These are phyloP conservation scores for Rhingia campestris DNA, from an alignment of 2,888 invertebrate genomes.

Conservation along the genomic window DNA sequence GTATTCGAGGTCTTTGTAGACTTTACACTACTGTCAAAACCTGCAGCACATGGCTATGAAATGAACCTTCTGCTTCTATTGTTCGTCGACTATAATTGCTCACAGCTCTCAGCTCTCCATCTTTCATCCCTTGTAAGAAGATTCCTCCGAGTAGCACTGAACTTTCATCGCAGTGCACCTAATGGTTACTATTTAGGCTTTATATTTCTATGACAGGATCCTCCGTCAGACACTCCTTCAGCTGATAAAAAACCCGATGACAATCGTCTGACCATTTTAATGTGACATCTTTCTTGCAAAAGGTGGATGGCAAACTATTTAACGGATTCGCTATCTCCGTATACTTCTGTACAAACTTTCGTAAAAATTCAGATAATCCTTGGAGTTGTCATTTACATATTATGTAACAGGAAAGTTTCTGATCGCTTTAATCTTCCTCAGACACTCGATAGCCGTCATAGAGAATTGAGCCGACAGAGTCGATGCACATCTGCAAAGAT, in stretches of 20 bases:
- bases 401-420: neutral
- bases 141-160: neutral
- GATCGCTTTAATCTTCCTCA: neutral
- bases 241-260: neutral
- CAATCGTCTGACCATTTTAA: constrained; percentile 14
- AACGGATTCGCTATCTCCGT: neutral
- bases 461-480: too few species aligned
- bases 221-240: neutral
- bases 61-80: too few species aligned
- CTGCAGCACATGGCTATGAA: too few species aligned
- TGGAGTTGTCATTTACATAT: too few species aligned
- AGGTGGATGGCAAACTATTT: neutral
- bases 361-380: neutral
- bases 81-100: too few species aligned
- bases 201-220: neutral
- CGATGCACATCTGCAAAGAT: too few species aligned
- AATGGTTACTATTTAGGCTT: neutral
- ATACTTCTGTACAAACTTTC: neutral
- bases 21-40: too few species aligned
- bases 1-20: too few species aligned
- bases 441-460: too few species aligned
- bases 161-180: constrained; percentile 2
- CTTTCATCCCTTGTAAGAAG: neutral
- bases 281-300: constrained; percentile 5
- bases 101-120: neutral